Percentiles rank a stretch among this genome's conserved stretches.
These are phyloP conservation scores for Xestia xanthographa DNA, from an alignment of 2,888 invertebrate genomes.

Conservation along the genomic window DNA sequence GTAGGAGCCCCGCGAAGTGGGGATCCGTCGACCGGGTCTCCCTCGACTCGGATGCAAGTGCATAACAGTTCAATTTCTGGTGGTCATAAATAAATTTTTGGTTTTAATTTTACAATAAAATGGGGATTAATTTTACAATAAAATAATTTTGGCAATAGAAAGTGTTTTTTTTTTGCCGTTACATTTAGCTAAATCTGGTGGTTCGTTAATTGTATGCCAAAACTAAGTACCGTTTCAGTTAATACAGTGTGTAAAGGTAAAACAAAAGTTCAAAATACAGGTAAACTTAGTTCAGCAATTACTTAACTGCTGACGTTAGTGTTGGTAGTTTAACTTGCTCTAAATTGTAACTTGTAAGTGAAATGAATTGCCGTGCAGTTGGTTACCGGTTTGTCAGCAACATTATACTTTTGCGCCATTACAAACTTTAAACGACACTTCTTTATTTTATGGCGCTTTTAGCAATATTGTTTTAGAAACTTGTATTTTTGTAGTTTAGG, in stretches of 20 bases:
- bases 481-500: not conserved
- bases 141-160: no score
- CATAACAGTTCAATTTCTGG: no score
- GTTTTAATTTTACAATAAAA: no score
- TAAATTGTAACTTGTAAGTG: conserved; percentile 53
- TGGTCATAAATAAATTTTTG: no score
- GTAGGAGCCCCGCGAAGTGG: no score
- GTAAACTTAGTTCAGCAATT: conserved; percentile 29
- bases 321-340: conserved; percentile 33
- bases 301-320: conserved; percentile 23
- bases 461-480: conserved; percentile 11
- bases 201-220: no score
- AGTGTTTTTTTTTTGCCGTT: no score
- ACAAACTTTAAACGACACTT: conserved; percentile 49
- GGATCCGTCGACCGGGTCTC: no score
- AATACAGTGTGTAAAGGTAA: not conserved
- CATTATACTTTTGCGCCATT: conserved; percentile 38
- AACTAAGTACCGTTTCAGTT: not conserved
- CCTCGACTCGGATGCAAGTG: no score
- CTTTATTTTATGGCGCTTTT: conserved; percentile 36
- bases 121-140: no score
- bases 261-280: conserved; percentile 19
- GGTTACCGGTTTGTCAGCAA: conserved; percentile 41
- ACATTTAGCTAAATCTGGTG: no score
- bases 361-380: conserved; percentile 51